Percentiles rank a stretch among this genome's conserved stretches.
Evolutionary conservation across 2,888 invertebrate genomes (phyloP).

Genomic region (Eupsilia transversa): DNA sequence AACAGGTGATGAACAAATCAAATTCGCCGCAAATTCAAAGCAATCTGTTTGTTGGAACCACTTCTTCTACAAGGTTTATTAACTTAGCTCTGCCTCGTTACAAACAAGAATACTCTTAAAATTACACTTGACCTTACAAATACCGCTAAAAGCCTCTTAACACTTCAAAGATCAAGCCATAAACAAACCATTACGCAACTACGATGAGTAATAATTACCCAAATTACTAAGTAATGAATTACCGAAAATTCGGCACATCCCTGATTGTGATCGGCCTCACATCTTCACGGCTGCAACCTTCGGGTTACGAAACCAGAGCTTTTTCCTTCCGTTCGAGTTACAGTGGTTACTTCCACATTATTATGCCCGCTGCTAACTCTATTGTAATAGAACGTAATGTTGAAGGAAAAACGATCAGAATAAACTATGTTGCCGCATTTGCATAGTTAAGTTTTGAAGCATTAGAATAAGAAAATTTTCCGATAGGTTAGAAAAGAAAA

Average conservation of each 20-base stretch:
- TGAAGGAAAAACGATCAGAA: conserved; percentile 58
- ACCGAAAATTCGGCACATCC: conserved; percentile 66
- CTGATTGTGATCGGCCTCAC: conserved; percentile 73
- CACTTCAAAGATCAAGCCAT: conserved; percentile 30
- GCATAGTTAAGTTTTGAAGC: conserved; percentile 43
- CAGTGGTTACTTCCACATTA: conserved; percentile 60
- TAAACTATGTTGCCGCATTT: conserved; percentile 34
- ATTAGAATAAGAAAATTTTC: conserved; percentile 25
- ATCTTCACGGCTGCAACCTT: conserved; percentile 75
- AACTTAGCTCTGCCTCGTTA: neutral
- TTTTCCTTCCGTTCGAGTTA: conserved; percentile 83
- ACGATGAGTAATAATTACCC: conserved; percentile 50
- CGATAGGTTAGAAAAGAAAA: conserved; percentile 30
- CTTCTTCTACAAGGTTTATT: conserved; percentile 3
- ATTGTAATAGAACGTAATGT: conserved; percentile 69
- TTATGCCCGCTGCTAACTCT: conserved; percentile 59
- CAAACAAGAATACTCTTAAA: conserved; percentile 23
- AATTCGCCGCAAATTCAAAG: neutral
- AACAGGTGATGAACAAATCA: neutral
- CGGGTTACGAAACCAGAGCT: conserved; percentile 75
- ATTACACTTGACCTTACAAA: conserved; percentile 36
- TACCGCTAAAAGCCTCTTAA: conserved; percentile 46
- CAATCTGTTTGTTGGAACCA: neutral
- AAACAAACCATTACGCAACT: conserved; percentile 53
- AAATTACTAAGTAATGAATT: conserved; percentile 53